These are phyloP conservation scores for Echinops telfairi DNA, from an alignment of 2,113 vertebrate genomes.

Conservation along the genomic window DNA sequence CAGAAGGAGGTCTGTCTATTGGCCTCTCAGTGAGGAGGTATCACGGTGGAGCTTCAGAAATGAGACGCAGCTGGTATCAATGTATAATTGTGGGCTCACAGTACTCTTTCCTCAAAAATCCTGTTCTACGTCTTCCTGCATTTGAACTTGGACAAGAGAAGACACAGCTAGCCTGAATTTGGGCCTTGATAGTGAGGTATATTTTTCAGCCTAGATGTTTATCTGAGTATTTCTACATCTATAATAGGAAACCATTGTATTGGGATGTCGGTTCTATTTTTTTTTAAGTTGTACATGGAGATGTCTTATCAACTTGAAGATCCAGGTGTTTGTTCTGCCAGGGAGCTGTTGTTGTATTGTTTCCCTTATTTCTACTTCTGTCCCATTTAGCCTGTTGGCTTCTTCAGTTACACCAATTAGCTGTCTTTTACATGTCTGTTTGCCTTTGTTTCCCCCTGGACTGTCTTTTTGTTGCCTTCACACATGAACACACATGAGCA, in stretches of 20 bases:
- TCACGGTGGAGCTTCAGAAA: neutral
- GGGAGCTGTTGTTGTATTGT: neutral
- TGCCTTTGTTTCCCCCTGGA: slow-evolving; percentile 54
- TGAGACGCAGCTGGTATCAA: neutral
- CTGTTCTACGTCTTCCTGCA: neutral
- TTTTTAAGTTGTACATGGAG: slow-evolving; percentile 31
- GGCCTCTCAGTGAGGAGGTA: neutral
- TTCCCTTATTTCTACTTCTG: neutral
- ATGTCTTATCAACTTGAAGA: neutral
- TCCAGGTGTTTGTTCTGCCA: slow-evolving; percentile 15
- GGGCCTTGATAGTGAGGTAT: neutral
- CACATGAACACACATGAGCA: slow-evolving; percentile 33
- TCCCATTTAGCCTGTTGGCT: slow-evolving; percentile 3
- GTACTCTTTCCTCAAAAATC: slow-evolving; percentile 28
- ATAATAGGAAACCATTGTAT: slow-evolving; percentile 30
- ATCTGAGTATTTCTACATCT: slow-evolving; percentile 9
- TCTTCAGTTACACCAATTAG: slow-evolving; percentile 56
- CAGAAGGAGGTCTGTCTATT: neutral
- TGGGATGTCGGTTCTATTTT: slow-evolving; percentile 30
- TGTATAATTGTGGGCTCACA: neutral
- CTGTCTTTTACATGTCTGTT: slow-evolving; percentile 52
- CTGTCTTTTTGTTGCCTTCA: slow-evolving; percentile 42
- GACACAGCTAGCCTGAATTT: neutral
- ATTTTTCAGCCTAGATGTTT: slow-evolving; percentile 39
- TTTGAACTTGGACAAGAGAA: slow-evolving; percentile 26